Conservation (phyloP, 1,140 invertebrate species). For the Zaprionus camerounensis region DNA sequence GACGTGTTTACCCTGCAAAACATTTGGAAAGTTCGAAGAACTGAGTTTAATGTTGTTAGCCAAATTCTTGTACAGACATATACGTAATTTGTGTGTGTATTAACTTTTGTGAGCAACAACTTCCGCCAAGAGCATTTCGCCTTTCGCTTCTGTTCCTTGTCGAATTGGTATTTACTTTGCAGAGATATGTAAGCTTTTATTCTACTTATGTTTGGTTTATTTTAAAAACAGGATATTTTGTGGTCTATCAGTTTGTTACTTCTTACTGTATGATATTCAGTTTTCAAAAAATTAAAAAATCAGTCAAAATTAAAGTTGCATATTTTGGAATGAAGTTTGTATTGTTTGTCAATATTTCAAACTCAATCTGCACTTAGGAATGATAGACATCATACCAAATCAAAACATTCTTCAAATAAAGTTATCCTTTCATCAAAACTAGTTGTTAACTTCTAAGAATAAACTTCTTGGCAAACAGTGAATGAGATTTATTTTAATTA, state of each 20-base stretch:
- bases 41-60: not conserved
- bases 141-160: not conserved
- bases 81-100: not conserved
- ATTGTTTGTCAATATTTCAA: too few species aligned
- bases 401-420: not conserved
- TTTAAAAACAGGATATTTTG: too few species aligned
- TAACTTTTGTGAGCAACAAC: not conserved
- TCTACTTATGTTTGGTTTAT: not conserved
- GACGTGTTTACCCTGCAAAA: constrained; percentile 4
- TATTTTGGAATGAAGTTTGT: too few species aligned
- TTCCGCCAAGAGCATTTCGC: not conserved
- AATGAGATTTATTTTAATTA: not conserved
- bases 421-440: not conserved
- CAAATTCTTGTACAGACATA: not conserved
- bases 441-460: not conserved
- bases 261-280: too few species aligned
- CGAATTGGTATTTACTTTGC: not conserved
- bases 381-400: too few species aligned
- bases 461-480: not conserved
- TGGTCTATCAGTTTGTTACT: too few species aligned
- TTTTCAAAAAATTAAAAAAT: too few species aligned
- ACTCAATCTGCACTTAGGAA: too few species aligned
- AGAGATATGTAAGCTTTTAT: not conserved
- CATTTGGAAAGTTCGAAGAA: not conserved
- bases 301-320: not conserved